phyloP scores from a whole-genome alignment of 1,140 invertebrate genomes.

The Drosophila tropicalis region DNA sequence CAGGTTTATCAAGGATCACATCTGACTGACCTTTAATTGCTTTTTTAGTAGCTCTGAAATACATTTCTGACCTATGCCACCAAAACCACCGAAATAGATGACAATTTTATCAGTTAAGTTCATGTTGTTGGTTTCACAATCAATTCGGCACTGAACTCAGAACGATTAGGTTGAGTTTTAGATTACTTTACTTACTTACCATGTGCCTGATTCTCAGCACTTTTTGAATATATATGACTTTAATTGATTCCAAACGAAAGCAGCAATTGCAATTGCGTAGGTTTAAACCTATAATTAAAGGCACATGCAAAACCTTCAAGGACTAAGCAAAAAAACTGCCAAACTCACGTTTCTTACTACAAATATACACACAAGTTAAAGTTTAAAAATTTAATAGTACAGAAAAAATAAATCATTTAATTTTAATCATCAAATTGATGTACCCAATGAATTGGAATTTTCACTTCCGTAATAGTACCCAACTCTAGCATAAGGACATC shows the following conservation, averaged over 20 bases:
- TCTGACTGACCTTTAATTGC: constrained; percentile 45
- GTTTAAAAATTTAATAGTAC: too few species aligned
- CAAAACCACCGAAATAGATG: constrained; percentile 77
- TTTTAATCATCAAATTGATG: constrained; percentile 20
- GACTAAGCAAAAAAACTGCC: too few species aligned
- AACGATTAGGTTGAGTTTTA: background rate
- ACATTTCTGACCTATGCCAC: constrained; percentile 72
- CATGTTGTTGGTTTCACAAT: constrained; percentile 33
- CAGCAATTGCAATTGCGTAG: too few species aligned
- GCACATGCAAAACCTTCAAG: too few species aligned
- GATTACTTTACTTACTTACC: background rate
- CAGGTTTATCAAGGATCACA: background rate
- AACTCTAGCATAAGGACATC: constrained; percentile 58
- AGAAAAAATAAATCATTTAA: too few species aligned
- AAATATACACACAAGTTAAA: too few species aligned
- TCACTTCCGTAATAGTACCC: constrained; percentile 41
- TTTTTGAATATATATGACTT: too few species aligned
- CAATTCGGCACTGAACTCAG: background rate
- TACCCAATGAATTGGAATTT: constrained; percentile 52
- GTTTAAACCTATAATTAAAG: too few species aligned
- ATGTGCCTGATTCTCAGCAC: background rate
- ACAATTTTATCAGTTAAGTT: constrained; percentile 73
- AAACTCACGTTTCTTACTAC: too few species aligned
- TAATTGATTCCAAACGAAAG: too few species aligned
- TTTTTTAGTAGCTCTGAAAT: constrained; percentile 50